Evolutionary conservation across 1,140 invertebrate species (phyloP).

Genomic region (Drosophila ogumai): DNA sequence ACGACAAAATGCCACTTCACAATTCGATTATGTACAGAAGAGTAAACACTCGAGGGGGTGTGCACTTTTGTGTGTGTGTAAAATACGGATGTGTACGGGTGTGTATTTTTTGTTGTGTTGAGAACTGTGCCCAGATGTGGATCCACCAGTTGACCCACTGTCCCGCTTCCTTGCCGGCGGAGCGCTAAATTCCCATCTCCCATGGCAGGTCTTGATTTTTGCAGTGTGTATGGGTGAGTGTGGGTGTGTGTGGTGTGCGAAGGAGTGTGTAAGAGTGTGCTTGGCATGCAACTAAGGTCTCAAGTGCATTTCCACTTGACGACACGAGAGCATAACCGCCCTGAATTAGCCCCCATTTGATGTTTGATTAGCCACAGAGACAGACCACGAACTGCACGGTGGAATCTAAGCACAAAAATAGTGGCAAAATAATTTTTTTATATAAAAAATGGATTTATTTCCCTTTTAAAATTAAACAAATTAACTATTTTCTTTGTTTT

Average conservation of each 20-base stretch:
- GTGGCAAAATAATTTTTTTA: too few relatives aligned
- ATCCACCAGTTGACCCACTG: constrained; percentile 42
- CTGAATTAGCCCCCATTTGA: constrained; percentile 35
- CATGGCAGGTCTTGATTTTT: neutral
- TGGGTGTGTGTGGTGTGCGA: constrained; percentile 8
- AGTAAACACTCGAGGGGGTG: constrained; percentile 17
- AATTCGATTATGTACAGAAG: constrained; percentile 24
- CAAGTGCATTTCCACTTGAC: constrained; percentile 43
- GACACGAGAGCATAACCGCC: constrained; percentile 50
- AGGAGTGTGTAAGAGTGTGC: constrained; percentile 15
- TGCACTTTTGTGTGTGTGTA: constrained; percentile 23
- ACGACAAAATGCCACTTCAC: neutral
- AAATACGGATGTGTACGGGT: constrained; percentile 8
- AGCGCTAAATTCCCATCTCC: constrained; percentile 23
- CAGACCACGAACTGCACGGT: neutral
- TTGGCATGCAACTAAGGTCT: constrained; percentile 53
- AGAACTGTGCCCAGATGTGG: constrained; percentile 25
- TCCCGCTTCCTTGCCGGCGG: constrained; percentile 19
- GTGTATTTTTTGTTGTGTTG: constrained; percentile 23
- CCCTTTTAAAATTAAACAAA: neutral
- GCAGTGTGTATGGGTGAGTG: neutral
- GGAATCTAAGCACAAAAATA: neutral
- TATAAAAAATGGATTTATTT: too few relatives aligned
- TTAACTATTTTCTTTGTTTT: too few relatives aligned
- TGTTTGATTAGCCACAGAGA: constrained; percentile 43